Evolutionary conservation across 2,113 vertebrate genomes (phyloP), one percentile per base, ranked within the genome.

Genomic region (Zapus hudsonius): DNA sequence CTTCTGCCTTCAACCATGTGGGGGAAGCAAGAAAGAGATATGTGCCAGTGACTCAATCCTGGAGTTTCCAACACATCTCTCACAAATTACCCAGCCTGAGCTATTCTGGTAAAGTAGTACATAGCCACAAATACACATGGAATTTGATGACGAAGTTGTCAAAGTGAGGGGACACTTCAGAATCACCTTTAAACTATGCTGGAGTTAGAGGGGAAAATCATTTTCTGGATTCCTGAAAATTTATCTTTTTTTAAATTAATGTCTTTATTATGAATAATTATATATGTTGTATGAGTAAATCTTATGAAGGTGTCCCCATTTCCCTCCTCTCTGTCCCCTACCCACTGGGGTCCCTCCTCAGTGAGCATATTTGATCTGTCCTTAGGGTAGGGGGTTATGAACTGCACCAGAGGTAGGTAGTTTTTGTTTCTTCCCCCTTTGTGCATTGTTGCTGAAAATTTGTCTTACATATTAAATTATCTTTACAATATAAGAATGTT

Each of bases 401-500:
- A n/a, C n/a, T n/a, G n/a, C n/a, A n/a, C n/a, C n/a, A n/a, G n/a
- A n/a, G n/a, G n/a, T n/a, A n/a, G n/a, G n/a, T n/a, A n/a, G n/a
- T n/a, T n/a, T n/a, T n/a, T n/a, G n/a, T n/a, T n/a, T n/a, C n/a
- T n/a, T n/a, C n/a, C n/a, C n/a, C n/a, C n/a, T n/a, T n/a, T n/a
- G n/a, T n/a, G n/a, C n/a, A n/a, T n/a, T n/a, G n/a, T n/a, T n/a
- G n/a, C 15, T 80, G 76, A 47, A 84, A 74, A 27, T 38, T 75
- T n/a, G 75, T 42, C 7, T 88, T 88, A 82, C 67, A 57, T 61
- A 76, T 80, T 80, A 87, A 88, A 79, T 74, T 70, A 67, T 23
- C 12, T 69, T 9, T 78, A 84, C 2, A 40, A 8, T 73, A 7
- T 78, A 61, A n/a, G 89, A 76, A 12, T 57, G 8, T 93, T 67